Conservation (phyloP, 2,888 invertebrate genomes). For the Neelides folsomi region DNA sequence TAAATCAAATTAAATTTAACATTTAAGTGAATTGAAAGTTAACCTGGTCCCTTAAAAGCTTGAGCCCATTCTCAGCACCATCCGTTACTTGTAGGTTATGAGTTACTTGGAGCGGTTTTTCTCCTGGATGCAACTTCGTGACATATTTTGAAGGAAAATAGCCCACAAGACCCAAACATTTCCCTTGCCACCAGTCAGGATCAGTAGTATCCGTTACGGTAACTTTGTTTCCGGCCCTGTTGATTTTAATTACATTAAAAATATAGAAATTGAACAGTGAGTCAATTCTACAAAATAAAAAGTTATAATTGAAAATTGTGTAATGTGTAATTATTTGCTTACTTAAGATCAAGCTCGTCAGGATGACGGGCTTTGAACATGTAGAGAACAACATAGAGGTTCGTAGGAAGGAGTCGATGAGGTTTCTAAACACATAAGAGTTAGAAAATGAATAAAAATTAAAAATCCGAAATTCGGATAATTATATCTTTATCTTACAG, state of each 20-base stretch:
- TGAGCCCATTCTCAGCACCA: slow-evolving; percentile 59
- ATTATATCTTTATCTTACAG: slow-evolving; percentile 40
- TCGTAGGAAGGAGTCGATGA: slow-evolving; percentile 72
- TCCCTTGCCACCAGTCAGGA: slow-evolving; percentile 96
- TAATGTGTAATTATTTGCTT: slow-evolving; percentile 33
- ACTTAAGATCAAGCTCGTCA: slow-evolving; percentile 85
- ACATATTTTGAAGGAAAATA: slow-evolving; percentile 93
- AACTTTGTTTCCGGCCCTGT: slow-evolving; percentile 68
- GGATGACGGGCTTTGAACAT: slow-evolving; percentile 88
- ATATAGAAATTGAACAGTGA: no score
- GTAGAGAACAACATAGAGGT: slow-evolving; percentile 84
- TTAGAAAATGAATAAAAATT: neutral
- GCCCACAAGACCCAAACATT: slow-evolving; percentile 76
- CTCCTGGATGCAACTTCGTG: slow-evolving; percentile 75
- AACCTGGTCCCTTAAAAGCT: slow-evolving; percentile 71
- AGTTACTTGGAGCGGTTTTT: slow-evolving; percentile 77
- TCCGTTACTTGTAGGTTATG: slow-evolving; percentile 75
- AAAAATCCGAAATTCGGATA: neutral
- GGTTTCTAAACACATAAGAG: slow-evolving; percentile 51
- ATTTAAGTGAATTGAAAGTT: neutral
- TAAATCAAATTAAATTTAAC: neutral
- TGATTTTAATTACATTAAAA: neutral
- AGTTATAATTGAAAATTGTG: no score
- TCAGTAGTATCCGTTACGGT: slow-evolving; percentile 88
- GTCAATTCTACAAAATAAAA: no score